A percentile compares a stretch with the other conserved stretches of the same genome.
These are phyloP conservation scores for Trichoplusia ni DNA, from an alignment of 1,140 invertebrate genomes.

Conservation along the genomic window DNA sequence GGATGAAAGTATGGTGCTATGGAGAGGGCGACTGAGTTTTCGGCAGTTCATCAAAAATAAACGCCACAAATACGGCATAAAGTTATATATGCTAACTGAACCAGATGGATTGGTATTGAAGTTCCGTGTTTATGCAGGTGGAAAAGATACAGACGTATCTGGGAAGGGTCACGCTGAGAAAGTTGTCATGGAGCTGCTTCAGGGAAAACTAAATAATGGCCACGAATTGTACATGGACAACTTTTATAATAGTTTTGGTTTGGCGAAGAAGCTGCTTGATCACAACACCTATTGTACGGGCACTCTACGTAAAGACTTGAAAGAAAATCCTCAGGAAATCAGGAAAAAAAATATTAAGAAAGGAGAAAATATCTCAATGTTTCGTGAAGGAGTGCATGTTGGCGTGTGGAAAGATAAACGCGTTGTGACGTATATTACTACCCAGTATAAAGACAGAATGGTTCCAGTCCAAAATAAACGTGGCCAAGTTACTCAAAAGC, in stretches of 20 bases:
- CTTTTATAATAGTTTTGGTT: constrained; percentile 49
- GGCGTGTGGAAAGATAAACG: constrained; percentile 57
- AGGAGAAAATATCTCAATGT: constrained; percentile 53
- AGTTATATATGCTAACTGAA: constrained; percentile 64
- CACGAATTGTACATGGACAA: constrained; percentile 64
- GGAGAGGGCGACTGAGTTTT: constrained; percentile 56
- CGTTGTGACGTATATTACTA: constrained; percentile 38
- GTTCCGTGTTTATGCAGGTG: constrained; percentile 45
- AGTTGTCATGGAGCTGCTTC: constrained; percentile 49
- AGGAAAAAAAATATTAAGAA: constrained; percentile 46
- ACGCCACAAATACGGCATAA: constrained; percentile 64
- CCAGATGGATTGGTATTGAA: constrained; percentile 50
- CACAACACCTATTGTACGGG: constrained; percentile 52
- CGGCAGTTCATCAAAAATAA: constrained; percentile 62
- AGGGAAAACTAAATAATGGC: constrained; percentile 50
- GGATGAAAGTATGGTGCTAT: constrained; percentile 67
- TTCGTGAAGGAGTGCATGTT: constrained; percentile 41
- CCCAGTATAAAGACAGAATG: constrained; percentile 38
- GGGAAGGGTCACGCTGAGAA: constrained; percentile 45
- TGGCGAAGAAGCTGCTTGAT: constrained; percentile 39
- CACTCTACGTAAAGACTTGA: constrained; percentile 42
- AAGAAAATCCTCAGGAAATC: constrained; percentile 48
- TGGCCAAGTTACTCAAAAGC: constrained; percentile 40
- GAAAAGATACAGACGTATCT: constrained; percentile 31
- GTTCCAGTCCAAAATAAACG: constrained; percentile 39